Evolutionary conservation across 2,888 invertebrate genomes (phyloP), one percentile per base, ranked within the genome.

Genomic region (Chironomus riparius): DNA sequence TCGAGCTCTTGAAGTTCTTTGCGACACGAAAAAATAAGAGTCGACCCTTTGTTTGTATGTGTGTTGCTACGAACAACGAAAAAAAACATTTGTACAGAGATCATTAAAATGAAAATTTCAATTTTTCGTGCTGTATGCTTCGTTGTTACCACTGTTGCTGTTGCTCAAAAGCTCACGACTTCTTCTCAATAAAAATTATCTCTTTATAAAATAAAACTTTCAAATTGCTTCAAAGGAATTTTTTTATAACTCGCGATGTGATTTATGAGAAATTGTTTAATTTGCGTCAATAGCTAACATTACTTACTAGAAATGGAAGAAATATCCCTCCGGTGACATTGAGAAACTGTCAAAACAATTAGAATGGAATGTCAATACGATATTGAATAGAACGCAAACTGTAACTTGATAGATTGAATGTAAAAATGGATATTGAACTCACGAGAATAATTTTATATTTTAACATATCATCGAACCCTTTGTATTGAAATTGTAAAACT

Each of bases 101-200:
- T 65, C 65, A 24, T 22, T 22, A 13, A 21, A 5, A 24, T 21
- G 4, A 56, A 56, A 56, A 15, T n/a, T 15, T 21, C 10, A 21
- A 21, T 65, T 65, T 65, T 65, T 65, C 21, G 21, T 65, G 22
- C 22, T 56, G 15, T 15, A 15, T 56, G n/a, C 15, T 18, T 56
- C 15, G 56, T 18, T 56, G 5, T 65, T 65, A 65, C 21, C 22
- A 65, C 21, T 24, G 21, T 13, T 13, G 10, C 21, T 21, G 12
- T 65, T 65, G 21, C 13, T 65, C 22, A 65, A 65, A 24, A 65
- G 65, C 65, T 65, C 65, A 65, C 65, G 65, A 65, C 21, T 65
- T 22, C 5, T 65, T 65, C 22, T 24, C 21, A 24, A 21, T 21
- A 24, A 24, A 65, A 13, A 24, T 22, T 18, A 65, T 28, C 28